A percentile compares a stretch with the other conserved stretches of the same genome.
Evolutionary conservation across 2,113 vertebrate genomes (phyloP).

Genomic region (Rhabdomys dilectus): DNA sequence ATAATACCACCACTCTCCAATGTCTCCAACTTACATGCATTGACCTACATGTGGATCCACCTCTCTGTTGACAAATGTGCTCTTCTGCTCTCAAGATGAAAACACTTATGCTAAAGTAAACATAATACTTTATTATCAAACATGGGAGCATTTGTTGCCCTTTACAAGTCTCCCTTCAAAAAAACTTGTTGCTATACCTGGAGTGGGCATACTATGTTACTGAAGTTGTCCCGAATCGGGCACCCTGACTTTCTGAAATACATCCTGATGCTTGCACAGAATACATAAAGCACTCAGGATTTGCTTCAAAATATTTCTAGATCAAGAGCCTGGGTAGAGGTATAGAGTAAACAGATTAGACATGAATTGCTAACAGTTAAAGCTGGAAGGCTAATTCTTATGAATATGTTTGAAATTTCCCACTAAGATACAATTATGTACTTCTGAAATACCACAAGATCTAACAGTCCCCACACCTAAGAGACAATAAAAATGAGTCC

Average conservation of each 20-base stretch:
- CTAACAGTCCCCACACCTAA: not conserved
- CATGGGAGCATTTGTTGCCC: not conserved
- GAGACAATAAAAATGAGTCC: not conserved
- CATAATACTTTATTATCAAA: not conserved
- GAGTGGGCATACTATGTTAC: not conserved
- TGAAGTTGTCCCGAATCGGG: not conserved
- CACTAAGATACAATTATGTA: not conserved
- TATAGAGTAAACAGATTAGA: not conserved
- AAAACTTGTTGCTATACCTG: not conserved
- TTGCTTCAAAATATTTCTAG: conserved; percentile 25
- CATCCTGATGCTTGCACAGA: not conserved
- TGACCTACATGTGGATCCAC: not conserved
- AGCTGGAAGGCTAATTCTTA: not conserved
- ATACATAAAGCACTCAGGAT: not conserved
- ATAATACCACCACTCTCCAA: not conserved
- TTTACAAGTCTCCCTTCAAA: conserved; percentile 51
- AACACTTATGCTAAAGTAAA: conserved; percentile 23
- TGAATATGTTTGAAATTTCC: not conserved
- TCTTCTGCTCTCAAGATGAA: not conserved
- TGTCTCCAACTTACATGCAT: not conserved
- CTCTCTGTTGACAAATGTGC: not conserved
- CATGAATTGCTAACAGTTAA: not conserved
- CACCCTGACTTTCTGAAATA: not conserved
- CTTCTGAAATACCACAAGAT: not conserved
- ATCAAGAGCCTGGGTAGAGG: not conserved